Percentiles rank a stretch among this genome's conserved stretches.
These are phyloP conservation scores for Ophioninae sp. DNA, from an alignment of 2,888 invertebrate species.

Conservation along the genomic window DNA sequence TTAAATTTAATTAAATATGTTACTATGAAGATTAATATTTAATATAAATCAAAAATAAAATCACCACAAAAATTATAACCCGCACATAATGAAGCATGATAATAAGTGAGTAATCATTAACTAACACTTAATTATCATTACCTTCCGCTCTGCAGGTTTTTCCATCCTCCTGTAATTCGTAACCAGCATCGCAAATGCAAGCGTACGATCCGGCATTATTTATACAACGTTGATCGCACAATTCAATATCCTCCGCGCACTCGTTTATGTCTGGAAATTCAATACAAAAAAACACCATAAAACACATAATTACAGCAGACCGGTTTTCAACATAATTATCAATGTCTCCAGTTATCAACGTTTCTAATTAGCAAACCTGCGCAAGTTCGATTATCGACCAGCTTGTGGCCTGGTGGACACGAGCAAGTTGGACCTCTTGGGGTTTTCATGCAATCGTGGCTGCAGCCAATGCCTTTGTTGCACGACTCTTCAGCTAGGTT, in stretches of 20 bases:
- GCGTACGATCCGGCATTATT: slow-evolving; percentile 84
- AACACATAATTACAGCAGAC: not conserved
- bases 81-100: too few relatives aligned
- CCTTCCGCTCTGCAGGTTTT: slow-evolving; percentile 83
- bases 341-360: not conserved
- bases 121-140: slow-evolving; percentile 19
- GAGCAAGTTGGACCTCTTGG: slow-evolving; percentile 83
- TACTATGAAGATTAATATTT: too few relatives aligned
- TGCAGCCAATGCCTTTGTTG: slow-evolving; percentile 73
- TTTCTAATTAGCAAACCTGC: slow-evolving; percentile 59
- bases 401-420: slow-evolving; percentile 82
- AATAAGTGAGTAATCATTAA: too few relatives aligned
- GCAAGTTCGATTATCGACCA: slow-evolving; percentile 66
- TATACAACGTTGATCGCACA: slow-evolving; percentile 87
- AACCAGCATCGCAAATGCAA: slow-evolving; percentile 86
- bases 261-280: slow-evolving; percentile 84
- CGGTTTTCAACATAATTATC: too few relatives aligned
- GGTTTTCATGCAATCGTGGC: slow-evolving; percentile 79
- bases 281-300: not conserved
- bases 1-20: too few relatives aligned
- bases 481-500: slow-evolving; percentile 63
- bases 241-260: slow-evolving; percentile 83
- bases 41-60: too few relatives aligned
- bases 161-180: slow-evolving; percentile 82
- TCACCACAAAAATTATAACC: too few relatives aligned